Conservation (phyloP, 2,888 invertebrate genomes). For the Ectobius pallidus region DNA sequence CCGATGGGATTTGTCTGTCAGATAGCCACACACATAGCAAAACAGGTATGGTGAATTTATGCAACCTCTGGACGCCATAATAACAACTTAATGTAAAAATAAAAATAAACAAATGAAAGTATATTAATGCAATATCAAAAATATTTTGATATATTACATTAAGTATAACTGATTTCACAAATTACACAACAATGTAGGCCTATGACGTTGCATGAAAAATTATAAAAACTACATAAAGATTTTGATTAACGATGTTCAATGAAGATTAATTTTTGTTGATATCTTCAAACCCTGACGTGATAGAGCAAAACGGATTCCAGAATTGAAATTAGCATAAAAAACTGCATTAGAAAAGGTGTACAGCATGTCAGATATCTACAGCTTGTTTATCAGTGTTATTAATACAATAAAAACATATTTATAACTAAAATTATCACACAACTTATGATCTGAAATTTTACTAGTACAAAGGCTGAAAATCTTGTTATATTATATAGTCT, state of each 20-base stretch:
- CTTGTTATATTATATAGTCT: too few species aligned
- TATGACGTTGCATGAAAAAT: background rate
- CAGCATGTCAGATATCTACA: constrained; percentile 1
- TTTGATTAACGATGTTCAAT: background rate
- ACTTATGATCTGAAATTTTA: too few species aligned
- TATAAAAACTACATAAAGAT: background rate
- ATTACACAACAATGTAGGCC: background rate
- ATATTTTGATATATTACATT: background rate
- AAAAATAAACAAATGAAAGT: background rate
- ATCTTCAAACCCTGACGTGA: background rate
- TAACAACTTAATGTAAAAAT: background rate
- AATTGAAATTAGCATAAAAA: background rate
- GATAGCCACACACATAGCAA: background rate
- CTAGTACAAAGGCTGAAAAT: too few species aligned
- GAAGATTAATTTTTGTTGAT: background rate
- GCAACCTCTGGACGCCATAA: background rate
- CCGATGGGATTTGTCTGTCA: constrained; percentile 13
- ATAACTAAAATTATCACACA: too few species aligned
- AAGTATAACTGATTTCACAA: background rate
- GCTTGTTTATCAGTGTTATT: background rate
- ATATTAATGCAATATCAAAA: background rate
- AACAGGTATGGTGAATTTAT: constrained; percentile 12
- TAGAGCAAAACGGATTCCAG: constrained; percentile 4
- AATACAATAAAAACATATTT: too few species aligned
- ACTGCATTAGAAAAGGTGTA: background rate